Evolutionary conservation across 2,113 vertebrate species (phyloP).

Genomic region (Motacilla tschutschensis): DNA sequence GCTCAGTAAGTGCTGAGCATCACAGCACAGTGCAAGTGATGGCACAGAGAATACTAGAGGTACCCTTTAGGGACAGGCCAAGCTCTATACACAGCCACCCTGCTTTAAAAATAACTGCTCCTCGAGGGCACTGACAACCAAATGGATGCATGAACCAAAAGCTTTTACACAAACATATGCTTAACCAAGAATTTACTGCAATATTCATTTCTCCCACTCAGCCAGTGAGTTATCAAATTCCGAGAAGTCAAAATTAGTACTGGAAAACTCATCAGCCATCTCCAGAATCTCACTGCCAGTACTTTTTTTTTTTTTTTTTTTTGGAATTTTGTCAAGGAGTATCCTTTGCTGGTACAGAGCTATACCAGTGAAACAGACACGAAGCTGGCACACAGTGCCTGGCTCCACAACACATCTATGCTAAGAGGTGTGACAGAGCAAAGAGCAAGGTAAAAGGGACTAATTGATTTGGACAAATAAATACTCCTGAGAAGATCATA

Average conservation of each 20-base stretch:
- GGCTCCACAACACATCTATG: not conserved
- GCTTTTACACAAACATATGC: not conserved
- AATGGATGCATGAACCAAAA: not conserved
- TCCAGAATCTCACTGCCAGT: not conserved
- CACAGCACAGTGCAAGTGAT: not conserved
- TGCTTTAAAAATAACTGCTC: not conserved
- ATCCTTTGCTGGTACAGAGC: not conserved
- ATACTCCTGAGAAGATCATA: not conserved
- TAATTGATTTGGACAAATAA: not conserved
- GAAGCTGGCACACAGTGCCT: not conserved
- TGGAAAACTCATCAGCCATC: not conserved
- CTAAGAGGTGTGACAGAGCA: not conserved
- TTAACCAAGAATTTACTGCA: not conserved
- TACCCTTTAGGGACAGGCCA: not conserved
- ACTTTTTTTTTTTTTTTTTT: not conserved
- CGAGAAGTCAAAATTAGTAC: not conserved
- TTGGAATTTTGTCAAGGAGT: not conserved
- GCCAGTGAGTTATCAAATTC: not conserved
- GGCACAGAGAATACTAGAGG: not conserved
- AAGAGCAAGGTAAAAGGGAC: not conserved
- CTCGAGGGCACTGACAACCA: not conserved
- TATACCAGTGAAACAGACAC: not conserved
- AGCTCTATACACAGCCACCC: not conserved
- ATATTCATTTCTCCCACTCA: not conserved
- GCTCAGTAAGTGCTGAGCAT: not conserved